These are phyloP conservation scores for Dendroctonus valens DNA, from an alignment of 1,140 invertebrate species.

Conservation along the genomic window DNA sequence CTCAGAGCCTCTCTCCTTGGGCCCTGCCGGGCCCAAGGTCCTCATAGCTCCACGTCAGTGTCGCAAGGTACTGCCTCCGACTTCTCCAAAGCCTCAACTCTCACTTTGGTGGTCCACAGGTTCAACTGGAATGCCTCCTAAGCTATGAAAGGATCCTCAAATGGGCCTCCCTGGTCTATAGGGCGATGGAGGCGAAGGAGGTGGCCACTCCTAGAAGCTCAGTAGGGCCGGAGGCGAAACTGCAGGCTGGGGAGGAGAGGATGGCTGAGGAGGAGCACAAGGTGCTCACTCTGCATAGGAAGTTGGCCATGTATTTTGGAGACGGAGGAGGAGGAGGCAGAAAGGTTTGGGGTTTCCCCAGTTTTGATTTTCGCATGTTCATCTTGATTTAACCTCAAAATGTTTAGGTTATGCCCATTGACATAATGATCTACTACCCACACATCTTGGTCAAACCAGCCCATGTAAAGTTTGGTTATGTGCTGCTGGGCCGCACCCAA, in stretches of 20 bases:
- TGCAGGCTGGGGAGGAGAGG: not conserved
- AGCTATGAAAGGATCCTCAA: conserved; percentile 17
- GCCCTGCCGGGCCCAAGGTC: conserved; percentile 54
- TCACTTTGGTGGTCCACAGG: conserved; percentile 7
- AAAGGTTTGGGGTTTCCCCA: not conserved
- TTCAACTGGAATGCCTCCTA: conserved; percentile 6
- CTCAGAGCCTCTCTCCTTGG: conserved; percentile 15
- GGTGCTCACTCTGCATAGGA: conserved; percentile 1
- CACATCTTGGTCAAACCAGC: conserved; percentile 31
- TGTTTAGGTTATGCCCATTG: conserved; percentile 22
- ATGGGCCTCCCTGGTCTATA: conserved; percentile 9
- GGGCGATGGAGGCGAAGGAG: not conserved
- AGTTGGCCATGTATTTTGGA: conserved; percentile 5
- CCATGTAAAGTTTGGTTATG: conserved; percentile 31
- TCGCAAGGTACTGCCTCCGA: conserved; percentile 15
- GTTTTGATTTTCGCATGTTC: too few relatives aligned
- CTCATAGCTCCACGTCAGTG: conserved; percentile 54
- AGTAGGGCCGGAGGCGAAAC: not conserved
- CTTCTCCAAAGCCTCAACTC: not conserved
- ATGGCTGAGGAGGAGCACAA: conserved; percentile 10
- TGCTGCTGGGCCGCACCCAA: conserved; percentile 30
- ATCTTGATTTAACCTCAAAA: not conserved
- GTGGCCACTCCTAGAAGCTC: too few relatives aligned
- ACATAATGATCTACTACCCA: conserved; percentile 34
- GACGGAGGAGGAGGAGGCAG: conserved; percentile 13